These are phyloP conservation scores for Trachelus iudaicus DNA, from an alignment of 2,888 invertebrate species.

Conservation along the genomic window DNA sequence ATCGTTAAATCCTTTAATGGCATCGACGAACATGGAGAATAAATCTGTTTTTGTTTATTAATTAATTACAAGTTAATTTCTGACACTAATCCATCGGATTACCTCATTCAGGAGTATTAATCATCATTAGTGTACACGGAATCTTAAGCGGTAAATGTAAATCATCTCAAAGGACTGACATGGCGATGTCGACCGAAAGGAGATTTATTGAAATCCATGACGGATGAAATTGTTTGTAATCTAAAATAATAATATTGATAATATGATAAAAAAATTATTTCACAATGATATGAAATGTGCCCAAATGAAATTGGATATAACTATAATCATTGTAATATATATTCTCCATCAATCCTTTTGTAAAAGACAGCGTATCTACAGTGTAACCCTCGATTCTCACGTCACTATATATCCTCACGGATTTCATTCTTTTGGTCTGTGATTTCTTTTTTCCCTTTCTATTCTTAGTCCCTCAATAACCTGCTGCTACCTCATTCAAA, in stretches of 20 bases:
- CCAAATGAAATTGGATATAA: neutral
- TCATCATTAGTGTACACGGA: neutral
- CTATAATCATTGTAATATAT: neutral
- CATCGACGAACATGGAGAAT: neutral
- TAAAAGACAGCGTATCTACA: neutral
- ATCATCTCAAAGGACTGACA: neutral
- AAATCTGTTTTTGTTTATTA: neutral
- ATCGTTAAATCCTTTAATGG: neutral
- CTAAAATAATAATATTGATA: neutral
- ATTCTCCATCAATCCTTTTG: neutral
- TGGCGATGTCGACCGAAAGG: neutral
- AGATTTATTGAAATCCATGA: neutral
- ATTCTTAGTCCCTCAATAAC: constrained; percentile 30
- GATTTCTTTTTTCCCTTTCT: constrained; percentile 4
- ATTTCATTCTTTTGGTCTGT: neutral
- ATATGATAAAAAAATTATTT: neutral
- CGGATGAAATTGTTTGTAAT: neutral
- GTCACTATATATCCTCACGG: constrained; percentile 4
- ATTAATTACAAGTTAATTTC: neutral
- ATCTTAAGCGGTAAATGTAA: neutral
- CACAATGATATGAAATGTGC: neutral
- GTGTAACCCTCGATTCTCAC: neutral
- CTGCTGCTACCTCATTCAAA: constrained; percentile 45
- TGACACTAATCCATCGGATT: constrained; percentile 1
- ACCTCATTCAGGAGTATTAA: neutral